Evolutionary conservation across 64 coral and sea anemone species (phyloP), one percentile per base, ranked within the genome.

Genomic region (Stichodactyla helianthus): DNA sequence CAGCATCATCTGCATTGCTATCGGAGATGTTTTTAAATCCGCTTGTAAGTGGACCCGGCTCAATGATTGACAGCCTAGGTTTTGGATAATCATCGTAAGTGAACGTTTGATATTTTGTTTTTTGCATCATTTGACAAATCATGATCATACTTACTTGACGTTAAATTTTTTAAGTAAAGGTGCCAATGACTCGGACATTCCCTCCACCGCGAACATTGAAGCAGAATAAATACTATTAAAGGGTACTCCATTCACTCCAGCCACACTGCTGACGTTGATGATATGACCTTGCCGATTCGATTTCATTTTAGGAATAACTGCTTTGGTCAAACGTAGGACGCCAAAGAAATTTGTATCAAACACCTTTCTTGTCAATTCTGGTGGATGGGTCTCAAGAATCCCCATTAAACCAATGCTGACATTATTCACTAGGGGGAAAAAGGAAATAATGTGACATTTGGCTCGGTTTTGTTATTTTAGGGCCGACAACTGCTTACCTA

Each of bases 291-390:
- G 79, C 18, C n/a, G 84, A 5, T 80, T 87, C 15, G 84, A 83
- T 53, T 96, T 96, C 94, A 96, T 96, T 4, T 20, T 64, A 6
- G 94, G 88, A 0, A 96, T 53, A 5, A 92, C 59, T 62, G 94
- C 87, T 79, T 83, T 87, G 13, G 65, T 77, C 55, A 96, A 53
- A 14, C 94, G 90, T 20, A 96, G 83, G 6, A 90, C 85, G 27
- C 94, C 94, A 85, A 96, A 96, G 26, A 96, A 89, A 51, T 96
- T 96, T 5, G 88, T 93, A 55, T 96, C 88, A 90, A 87, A 96
- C 3, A 87, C 50, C 8, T 80, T 79, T 83, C 76, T 89, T 18
- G 68, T 65, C 31, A 20, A 10, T 12, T 87, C 79, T 58, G 82
- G 55, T 20, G 90, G 85, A 53, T 90, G 87, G 14, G 60, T 63